Percentiles rank a stretch among this genome's conserved stretches.
Evolutionary conservation across 1,140 invertebrate genomes (phyloP).

Genomic region (Drosophila pruinosa): DNA sequence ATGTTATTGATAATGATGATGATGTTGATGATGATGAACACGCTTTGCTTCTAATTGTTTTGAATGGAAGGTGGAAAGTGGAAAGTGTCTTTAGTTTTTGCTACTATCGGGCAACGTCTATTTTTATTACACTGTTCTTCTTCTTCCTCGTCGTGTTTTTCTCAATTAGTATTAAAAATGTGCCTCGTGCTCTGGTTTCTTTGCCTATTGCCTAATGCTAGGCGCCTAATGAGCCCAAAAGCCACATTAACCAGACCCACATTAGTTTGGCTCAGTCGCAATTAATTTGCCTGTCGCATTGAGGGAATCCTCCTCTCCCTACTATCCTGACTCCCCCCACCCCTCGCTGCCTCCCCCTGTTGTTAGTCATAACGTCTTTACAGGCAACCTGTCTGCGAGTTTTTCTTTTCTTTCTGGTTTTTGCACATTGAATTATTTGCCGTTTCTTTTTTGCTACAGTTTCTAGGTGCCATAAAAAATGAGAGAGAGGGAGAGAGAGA

Average conservation of each 20-base stretch:
- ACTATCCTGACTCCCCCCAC: too few relatives aligned
- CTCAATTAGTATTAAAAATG: conserved; percentile 35
- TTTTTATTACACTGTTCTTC: neutral
- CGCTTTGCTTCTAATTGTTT: conserved; percentile 30
- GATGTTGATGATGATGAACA: neutral
- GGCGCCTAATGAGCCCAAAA: conserved; percentile 60
- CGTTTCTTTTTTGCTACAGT: conserved; percentile 56
- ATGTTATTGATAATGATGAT: neutral
- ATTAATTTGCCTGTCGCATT: conserved; percentile 58
- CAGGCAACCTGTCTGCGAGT: conserved; percentile 44
- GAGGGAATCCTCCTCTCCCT: neutral
- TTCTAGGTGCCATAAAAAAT: conserved; percentile 35
- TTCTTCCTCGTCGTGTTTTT: neutral
- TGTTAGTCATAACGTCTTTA: conserved; percentile 5
- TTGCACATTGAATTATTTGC: conserved; percentile 59
- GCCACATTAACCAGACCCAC: conserved; percentile 49
- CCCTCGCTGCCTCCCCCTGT: neutral
- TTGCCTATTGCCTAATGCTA: conserved; percentile 43
- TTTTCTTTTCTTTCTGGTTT: conserved; percentile 21
- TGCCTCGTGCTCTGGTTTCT: conserved; percentile 7
- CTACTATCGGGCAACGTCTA: neutral
- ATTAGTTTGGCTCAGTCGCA: conserved; percentile 65
- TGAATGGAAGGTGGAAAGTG: neutral
- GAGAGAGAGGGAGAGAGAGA: neutral
- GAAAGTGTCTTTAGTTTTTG: conserved; percentile 24